phyloP scores from a whole-genome alignment of 2,113 vertebrate species.

The Neomonachus schauinslandi region DNA sequence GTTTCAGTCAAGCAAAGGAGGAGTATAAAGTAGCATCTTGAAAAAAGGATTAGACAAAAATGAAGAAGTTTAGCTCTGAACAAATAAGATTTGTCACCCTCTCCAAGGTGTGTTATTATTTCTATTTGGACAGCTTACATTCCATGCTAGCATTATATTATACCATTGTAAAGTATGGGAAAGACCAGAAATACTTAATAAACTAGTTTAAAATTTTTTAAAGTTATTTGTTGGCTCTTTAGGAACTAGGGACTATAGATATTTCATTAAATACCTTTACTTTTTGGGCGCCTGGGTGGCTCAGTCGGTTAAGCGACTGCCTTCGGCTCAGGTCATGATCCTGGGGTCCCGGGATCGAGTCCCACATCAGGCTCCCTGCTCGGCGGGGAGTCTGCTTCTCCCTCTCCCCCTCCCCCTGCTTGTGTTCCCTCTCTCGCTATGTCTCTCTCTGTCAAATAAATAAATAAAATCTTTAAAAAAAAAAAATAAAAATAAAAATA shows the following conservation, averaged over 20 bases:
- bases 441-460: too few relatives aligned
- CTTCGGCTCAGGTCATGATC: too few relatives aligned
- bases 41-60: slow-evolving; percentile 35
- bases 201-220: not conserved
- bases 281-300: too few relatives aligned
- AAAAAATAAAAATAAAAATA: too few relatives aligned
- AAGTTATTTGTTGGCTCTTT: slow-evolving; percentile 17
- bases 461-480: too few relatives aligned
- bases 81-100: not conserved
- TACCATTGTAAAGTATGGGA: not conserved
- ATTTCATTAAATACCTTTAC: slow-evolving; percentile 19
- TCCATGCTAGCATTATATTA: not conserved
- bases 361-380: too few relatives aligned
- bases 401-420: too few relatives aligned
- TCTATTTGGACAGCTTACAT: not conserved
- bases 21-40: not conserved
- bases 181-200: not conserved
- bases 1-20: not conserved
- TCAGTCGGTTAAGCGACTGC: too few relatives aligned
- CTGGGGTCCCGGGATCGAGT: too few relatives aligned
- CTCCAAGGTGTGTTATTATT: not conserved
- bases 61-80: slow-evolving; percentile 4
- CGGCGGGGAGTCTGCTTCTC: too few relatives aligned
- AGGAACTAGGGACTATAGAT: not conserved
- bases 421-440: too few relatives aligned